These are phyloP conservation scores for Cosmopolites sordidus DNA, from an alignment of 2,888 invertebrate species.

Conservation along the genomic window DNA sequence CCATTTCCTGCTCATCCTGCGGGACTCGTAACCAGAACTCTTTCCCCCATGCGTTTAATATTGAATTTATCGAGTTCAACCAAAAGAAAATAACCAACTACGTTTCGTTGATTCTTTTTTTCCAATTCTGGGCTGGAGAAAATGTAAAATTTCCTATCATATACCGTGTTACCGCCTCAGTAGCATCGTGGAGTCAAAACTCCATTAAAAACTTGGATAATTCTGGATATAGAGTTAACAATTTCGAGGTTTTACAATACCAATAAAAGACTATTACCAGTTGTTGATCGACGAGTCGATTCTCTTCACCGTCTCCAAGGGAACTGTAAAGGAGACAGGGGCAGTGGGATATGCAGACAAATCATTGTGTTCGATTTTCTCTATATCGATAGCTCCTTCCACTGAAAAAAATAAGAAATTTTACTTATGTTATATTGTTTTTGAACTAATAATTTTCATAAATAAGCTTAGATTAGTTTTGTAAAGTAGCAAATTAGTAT, in stretches of 20 bases:
- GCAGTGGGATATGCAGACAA: conserved; percentile 35
- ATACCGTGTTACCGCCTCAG: too few relatives aligned
- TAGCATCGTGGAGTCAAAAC: too few relatives aligned
- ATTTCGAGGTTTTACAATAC: conserved; percentile 16
- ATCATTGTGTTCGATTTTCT: conserved; percentile 48
- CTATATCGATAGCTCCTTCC: conserved; percentile 58
- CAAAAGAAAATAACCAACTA: too few relatives aligned
- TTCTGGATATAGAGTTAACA: neutral
- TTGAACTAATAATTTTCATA: too few relatives aligned
- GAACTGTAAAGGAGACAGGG: conserved; percentile 6
- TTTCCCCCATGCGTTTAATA: neutral
- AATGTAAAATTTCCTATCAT: too few relatives aligned
- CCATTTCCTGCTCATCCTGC: conserved; percentile 1
- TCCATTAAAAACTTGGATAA: neutral
- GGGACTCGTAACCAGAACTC: neutral
- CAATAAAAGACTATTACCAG: conserved; percentile 30
- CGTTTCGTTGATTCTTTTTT: too few relatives aligned
- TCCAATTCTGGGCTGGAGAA: too few relatives aligned
- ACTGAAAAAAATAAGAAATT: conserved; percentile 58
- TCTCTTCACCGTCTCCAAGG: conserved; percentile 8
- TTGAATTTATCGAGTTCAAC: conserved; percentile 1
- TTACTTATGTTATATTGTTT: neutral
- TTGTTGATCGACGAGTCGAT: conserved; percentile 14
- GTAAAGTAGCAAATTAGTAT: too few relatives aligned
- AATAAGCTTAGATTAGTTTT: too few relatives aligned